These are phyloP conservation scores for Calidris pygmaea DNA, from an alignment of 2,113 vertebrate genomes.

Conservation along the genomic window DNA sequence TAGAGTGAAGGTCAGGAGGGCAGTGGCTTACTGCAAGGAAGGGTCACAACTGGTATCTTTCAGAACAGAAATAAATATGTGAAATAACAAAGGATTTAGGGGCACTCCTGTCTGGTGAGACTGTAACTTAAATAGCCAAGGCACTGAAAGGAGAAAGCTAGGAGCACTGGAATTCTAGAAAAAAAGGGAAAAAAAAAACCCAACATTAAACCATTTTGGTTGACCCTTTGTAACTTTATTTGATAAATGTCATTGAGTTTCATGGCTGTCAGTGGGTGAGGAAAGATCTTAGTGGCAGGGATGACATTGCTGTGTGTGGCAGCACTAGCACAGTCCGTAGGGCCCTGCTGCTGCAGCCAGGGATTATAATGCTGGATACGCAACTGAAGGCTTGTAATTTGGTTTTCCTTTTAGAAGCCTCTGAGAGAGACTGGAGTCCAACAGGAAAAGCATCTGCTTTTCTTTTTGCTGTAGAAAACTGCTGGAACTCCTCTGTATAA, in stretches of 20 bases:
- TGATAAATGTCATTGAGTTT: background rate
- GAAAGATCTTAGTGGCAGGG: background rate
- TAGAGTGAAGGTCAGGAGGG: conserved; percentile 23
- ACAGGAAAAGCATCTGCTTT: conserved; percentile 1
- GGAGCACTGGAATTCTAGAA: background rate
- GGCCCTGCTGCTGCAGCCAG: background rate
- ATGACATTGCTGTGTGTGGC: background rate
- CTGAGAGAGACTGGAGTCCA: background rate
- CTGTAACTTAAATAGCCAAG: background rate
- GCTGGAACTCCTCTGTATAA: background rate
- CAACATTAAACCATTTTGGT: background rate
- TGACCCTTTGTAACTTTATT: background rate
- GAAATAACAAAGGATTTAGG: conserved; percentile 3
- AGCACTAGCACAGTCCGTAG: background rate
- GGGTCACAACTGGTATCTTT: background rate
- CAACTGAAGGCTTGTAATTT: background rate
- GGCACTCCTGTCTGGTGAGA: background rate
- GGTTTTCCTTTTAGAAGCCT: background rate
- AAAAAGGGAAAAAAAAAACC: background rate
- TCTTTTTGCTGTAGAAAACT: background rate
- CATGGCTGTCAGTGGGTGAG: background rate
- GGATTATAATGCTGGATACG: background rate
- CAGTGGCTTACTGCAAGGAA: background rate
- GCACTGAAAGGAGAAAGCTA: background rate
- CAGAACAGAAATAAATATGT: background rate